Percentiles rank a stretch among this genome's conserved stretches.
Evolutionary conservation across 1,140 invertebrate genomes (phyloP).

Genomic region (Brevipalpus yothersi): DNA sequence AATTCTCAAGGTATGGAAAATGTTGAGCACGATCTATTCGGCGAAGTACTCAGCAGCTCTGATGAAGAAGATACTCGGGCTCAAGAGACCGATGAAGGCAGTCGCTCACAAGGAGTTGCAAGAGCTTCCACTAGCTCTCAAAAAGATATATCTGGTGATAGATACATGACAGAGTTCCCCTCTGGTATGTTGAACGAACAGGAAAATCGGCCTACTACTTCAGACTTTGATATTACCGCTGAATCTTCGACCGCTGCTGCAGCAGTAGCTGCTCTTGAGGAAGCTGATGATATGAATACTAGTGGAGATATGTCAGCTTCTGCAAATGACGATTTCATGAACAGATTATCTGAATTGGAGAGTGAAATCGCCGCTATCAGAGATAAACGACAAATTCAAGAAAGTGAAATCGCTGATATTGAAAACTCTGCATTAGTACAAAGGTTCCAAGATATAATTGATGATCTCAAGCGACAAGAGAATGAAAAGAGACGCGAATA

Average conservation of each 20-base stretch:
- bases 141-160: not conserved
- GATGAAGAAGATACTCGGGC: constrained; percentile 19
- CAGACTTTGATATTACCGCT: not conserved
- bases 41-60: constrained; percentile 57
- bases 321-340: constrained; percentile 10
- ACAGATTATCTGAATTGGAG: constrained; percentile 14
- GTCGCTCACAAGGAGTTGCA: not conserved
- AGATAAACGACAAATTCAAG: constrained; percentile 41
- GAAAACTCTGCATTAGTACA: constrained; percentile 57
- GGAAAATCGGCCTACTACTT: not conserved
- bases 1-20: constrained; percentile 15
- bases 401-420: constrained; percentile 53
- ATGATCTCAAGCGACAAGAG: constrained; percentile 46
- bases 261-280: not conserved
- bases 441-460: constrained; percentile 49
- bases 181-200: constrained; percentile 8
- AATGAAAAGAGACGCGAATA: constrained; percentile 27
- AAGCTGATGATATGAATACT: constrained; percentile 5
- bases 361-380: constrained; percentile 38
- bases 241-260: constrained; percentile 1
- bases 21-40: constrained; percentile 59
- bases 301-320: constrained; percentile 2
- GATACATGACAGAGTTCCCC: constrained; percentile 9
- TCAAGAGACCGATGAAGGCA: constrained; percentile 9
- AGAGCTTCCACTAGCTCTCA: not conserved